A percentile compares a stretch with the other conserved stretches of the same genome.
Conservation (phyloP, 1,140 invertebrate species). For the Argopecten irradians region DNA sequence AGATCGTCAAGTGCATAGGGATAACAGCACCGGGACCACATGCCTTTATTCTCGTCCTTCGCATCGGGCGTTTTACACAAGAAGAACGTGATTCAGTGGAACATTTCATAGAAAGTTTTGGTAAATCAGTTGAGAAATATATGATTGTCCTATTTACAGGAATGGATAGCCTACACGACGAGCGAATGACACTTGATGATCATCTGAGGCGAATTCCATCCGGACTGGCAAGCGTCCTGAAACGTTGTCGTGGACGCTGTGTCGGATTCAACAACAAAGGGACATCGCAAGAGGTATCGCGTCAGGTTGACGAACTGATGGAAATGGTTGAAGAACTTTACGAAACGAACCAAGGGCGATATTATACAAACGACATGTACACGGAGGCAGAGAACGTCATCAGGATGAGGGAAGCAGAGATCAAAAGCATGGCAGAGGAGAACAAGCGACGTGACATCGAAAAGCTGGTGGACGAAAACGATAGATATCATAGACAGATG, state of each 20-base stretch:
- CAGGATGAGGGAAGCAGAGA: neutral
- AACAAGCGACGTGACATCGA: neutral
- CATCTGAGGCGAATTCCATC: constrained; percentile 19
- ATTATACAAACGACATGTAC: constrained; percentile 42
- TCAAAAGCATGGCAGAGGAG: neutral
- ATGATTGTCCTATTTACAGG: constrained; percentile 42
- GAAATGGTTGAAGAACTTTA: constrained; percentile 4
- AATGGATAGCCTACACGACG: constrained; percentile 27
- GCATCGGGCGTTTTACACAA: constrained; percentile 35
- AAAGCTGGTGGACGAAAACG: neutral
- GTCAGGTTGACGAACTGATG: neutral
- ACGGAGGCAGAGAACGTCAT: constrained; percentile 33
- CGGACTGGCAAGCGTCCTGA: neutral
- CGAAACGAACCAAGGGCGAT: constrained; percentile 19
- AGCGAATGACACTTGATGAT: constrained; percentile 25
- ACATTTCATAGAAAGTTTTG: constrained; percentile 34
- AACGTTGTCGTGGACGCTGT: constrained; percentile 28
- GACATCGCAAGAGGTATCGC: neutral
- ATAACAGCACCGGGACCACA: constrained; percentile 53
- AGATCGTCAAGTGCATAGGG: constrained; percentile 53
- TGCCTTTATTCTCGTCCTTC: constrained; percentile 34
- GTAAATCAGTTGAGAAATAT: constrained; percentile 23
- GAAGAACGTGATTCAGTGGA: constrained; percentile 37
- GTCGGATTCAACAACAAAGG: constrained; percentile 33
- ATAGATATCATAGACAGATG: neutral